Percentiles rank a stretch among this genome's conserved stretches.
phyloP scores from a whole-genome alignment of 2,113 vertebrate genomes.

The Podarcis cretensis region DNA sequence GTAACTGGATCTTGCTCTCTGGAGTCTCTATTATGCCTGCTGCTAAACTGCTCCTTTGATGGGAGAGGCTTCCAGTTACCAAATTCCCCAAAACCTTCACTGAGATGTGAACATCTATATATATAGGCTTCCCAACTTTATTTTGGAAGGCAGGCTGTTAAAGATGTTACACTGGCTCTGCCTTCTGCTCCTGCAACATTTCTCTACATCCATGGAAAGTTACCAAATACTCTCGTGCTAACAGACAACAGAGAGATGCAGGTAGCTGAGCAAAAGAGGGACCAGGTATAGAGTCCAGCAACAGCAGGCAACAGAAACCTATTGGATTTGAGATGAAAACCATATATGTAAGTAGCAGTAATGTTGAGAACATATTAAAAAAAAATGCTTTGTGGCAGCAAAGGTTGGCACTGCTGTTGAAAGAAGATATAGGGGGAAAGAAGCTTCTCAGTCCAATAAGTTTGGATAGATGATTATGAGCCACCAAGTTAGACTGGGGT shows the following conservation, averaged over 20 bases:
- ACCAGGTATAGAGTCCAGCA: background rate
- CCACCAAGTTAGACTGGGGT: background rate
- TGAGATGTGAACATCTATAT: background rate
- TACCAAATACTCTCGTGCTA: background rate
- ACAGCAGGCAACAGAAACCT: background rate
- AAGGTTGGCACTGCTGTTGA: background rate
- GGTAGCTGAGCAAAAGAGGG: background rate
- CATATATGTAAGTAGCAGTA: background rate
- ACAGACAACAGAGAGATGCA: background rate
- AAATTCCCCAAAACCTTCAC: slow-evolving; percentile 10
- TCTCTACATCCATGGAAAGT: background rate
- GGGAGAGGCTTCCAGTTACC: slow-evolving; percentile 27
- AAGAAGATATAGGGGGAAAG: background rate
- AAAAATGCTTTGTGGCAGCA: background rate
- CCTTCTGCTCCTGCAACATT: background rate
- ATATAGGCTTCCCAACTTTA: background rate
- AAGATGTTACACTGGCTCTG: background rate
- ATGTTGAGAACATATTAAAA: no score
- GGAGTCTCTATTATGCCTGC: background rate
- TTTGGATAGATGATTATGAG: background rate
- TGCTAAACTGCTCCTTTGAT: background rate
- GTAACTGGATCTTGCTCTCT: slow-evolving; percentile 20
- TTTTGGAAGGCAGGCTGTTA: background rate
- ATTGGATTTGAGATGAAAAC: background rate
- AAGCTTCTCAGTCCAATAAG: background rate